phyloP scores from a whole-genome alignment of 2,113 vertebrate genomes.

The Nestor notabilis region DNA sequence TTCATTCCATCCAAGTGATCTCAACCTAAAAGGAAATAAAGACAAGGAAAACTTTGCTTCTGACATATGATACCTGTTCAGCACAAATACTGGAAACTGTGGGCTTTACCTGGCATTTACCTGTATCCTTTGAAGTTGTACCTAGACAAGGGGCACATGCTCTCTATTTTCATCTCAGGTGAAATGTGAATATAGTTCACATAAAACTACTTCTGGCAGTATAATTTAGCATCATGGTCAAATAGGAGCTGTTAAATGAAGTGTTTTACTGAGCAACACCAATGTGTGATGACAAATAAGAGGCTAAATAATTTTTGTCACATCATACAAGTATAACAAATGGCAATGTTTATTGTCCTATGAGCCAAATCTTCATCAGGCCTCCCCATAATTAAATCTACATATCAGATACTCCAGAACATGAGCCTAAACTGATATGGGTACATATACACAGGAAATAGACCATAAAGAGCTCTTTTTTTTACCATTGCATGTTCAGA shows the following conservation, averaged over 20 bases:
- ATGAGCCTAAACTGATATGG: not conserved
- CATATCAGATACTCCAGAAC: not conserved
- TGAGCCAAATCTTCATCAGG: not conserved
- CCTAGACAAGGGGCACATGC: not conserved
- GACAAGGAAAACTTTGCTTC: not conserved
- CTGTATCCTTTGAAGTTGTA: not conserved
- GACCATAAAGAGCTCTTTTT: not conserved
- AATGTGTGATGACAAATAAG: not conserved
- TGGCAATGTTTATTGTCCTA: not conserved
- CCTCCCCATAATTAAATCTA: not conserved
- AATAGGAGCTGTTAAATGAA: not conserved
- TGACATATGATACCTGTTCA: not conserved
- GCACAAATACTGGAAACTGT: not conserved
- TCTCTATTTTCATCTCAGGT: not conserved
- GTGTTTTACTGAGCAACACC: not conserved
- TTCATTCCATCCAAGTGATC: not conserved
- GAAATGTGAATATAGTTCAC: not conserved
- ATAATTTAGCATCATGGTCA: not conserved
- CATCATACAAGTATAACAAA: not conserved
- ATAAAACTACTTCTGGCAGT: not conserved
- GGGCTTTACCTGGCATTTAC: not conserved
- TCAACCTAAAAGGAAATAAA: not conserved
- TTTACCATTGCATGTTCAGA: not conserved
- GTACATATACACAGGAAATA: not conserved
- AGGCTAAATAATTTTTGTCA: not conserved